Evolutionary conservation across 35 echinoderm and acorn worm species (phyloP).

Genomic region (Lytechinus pictus): DNA sequence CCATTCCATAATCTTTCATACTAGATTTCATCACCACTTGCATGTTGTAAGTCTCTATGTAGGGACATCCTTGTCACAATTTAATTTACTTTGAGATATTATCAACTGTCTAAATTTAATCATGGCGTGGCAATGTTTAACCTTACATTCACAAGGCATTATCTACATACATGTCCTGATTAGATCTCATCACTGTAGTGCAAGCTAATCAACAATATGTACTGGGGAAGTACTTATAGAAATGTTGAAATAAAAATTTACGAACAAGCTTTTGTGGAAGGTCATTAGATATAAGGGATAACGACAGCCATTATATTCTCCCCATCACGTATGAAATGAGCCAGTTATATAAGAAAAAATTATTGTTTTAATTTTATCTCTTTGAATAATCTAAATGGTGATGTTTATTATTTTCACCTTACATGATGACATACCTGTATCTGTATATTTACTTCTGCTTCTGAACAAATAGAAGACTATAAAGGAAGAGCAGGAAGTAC

Average conservation of each 20-base stretch:
- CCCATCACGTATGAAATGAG: neutral
- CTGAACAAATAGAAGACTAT: neutral
- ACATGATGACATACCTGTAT: neutral
- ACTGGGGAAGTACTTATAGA: too few species aligned
- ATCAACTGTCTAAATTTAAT: conserved; percentile 6
- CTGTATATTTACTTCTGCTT: neutral
- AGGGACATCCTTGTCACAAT: neutral
- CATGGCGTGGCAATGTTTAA: neutral
- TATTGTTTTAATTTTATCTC: too few species aligned
- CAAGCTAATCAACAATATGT: too few species aligned
- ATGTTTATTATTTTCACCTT: neutral
- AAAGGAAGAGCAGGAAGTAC: neutral
- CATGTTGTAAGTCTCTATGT: neutral
- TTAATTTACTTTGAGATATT: neutral
- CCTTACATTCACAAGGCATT: neutral
- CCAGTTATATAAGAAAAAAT: neutral
- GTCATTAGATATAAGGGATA: neutral
- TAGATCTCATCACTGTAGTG: too few species aligned
- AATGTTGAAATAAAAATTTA: too few species aligned
- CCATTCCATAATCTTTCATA: neutral
- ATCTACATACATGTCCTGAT: neutral
- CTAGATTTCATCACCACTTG: neutral
- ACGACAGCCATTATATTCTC: neutral
- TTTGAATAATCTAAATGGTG: too few species aligned
- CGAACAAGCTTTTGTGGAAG: too few species aligned